Evolutionary conservation across 2,888 invertebrate species (phyloP), one percentile per base, ranked within the genome.

Genomic region (Thereva unica): DNA sequence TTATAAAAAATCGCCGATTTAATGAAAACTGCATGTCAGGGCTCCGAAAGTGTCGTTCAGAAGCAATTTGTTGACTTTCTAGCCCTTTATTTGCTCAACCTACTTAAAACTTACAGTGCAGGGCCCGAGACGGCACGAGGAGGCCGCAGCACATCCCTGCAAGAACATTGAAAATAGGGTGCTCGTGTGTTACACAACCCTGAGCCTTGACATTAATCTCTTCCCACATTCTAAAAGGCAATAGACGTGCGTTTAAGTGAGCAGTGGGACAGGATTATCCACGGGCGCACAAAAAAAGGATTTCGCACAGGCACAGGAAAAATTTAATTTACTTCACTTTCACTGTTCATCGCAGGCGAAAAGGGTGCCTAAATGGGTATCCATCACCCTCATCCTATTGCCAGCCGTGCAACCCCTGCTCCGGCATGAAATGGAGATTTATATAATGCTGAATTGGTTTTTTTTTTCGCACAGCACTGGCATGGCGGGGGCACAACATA

Each of bases 321-420:
- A 67, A 69, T 67, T 69, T 69, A 69, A 69, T 69, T 69, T 69
- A 67, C 69, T 56, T 69, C 64, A 54, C 59, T 67, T 67, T 57
- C 67, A 67, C 64, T 40, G 54, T 61, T 61, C 40, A 61, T 61
- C 61, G 61, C 50, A 61, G 23, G 49, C 40, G 50, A 61, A 61
- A 61, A 61, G 61, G 61, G 61, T 61, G 50, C 61, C 66, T 65
- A 68, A 68, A 68, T 65, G 61, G 68, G 55, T 64, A 68, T 68
- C 68, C 68, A 61, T 68, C 68, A 68, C 68, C 68, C 68, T 23
- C 61, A 66, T 66, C 66, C 59, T 59, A 23, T 55, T 47, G 38
- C 57, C 65, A 65, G 57, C 50, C 66, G 47, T 49, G 49, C 55
- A 23, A 23, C 59, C 41, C 66, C 61, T 45, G 65, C 64, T 57